Evolutionary conservation across 64 coral and sea anemone species (phyloP), one percentile per base, ranked within the genome.

Genomic region (Porites lutea): DNA sequence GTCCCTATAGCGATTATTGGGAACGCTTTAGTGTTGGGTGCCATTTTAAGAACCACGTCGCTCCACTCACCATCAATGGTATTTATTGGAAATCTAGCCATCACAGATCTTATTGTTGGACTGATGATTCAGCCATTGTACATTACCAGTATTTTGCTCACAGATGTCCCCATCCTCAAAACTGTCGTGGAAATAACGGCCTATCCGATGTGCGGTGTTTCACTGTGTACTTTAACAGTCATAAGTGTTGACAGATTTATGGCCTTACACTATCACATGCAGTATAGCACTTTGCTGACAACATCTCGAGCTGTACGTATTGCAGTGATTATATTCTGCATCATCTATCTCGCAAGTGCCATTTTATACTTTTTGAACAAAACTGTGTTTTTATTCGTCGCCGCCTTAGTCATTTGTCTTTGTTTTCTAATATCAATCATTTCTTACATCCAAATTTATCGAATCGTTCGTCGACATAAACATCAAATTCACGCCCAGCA

Each of bases 371-470:
- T 91, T 13, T 91, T 78, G 65, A 91, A 69, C 19, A 21, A 58
- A 52, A 82, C 16, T 3, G 23, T 72, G 22, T 91, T 83, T 49
- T 52, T 67, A 27, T 44, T 91, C 11, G 23, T 27, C 5, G 48
- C 82, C 3, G 79, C 49, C 1, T 61, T 74, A 51, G 55, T 59
- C 3, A 69, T 80, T 22, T 45, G 65, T 4, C 13, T 83, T 6
- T 83, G 52, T 74, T 63, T 91, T 9, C 18, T 71, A 71, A 69
- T 79, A 6, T 71, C 89, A 15, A 58, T 79, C 0, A 72, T 73
- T 23, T 82, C 65, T 6, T 91, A 91, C 70, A 59, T 72, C 51
- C 13, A 51, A 61, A 91, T 91, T 69, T 91, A 91, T 59, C 48
- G 89, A 61, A 60, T 91, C 16, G 64, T 83, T 50, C 89, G 58